Evolutionary conservation across 1,140 invertebrate species (phyloP).

Genomic region (Drosophila nannoptera): DNA sequence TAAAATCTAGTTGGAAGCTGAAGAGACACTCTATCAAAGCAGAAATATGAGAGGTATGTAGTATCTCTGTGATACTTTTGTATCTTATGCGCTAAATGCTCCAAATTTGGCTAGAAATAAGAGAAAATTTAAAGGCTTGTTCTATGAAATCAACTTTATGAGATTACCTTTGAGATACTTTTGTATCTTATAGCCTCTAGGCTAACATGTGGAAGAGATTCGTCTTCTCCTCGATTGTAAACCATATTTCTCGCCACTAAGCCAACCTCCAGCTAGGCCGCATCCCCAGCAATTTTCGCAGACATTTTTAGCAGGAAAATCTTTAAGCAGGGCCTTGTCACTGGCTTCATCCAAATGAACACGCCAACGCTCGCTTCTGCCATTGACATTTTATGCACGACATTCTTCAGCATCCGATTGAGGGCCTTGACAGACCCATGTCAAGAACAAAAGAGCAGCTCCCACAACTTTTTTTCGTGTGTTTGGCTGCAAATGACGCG

Average conservation of each 20-base stretch:
- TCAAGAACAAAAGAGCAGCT: slow-evolving; percentile 54
- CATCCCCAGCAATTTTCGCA: too few relatives aligned
- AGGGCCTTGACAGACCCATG: slow-evolving; percentile 44
- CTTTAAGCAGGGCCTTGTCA: not conserved
- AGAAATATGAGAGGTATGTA: not conserved
- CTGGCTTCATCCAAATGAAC: slow-evolving; percentile 37
- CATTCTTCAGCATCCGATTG: slow-evolving; percentile 46
- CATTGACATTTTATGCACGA: slow-evolving; percentile 74
- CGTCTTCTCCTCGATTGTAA: too few relatives aligned
- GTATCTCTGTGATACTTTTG: not conserved
- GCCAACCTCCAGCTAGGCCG: too few relatives aligned
- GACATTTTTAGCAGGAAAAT: not conserved
- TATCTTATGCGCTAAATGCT: too few relatives aligned
- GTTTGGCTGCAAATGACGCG: slow-evolving; percentile 64
- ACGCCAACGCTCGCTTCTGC: slow-evolving; percentile 46
- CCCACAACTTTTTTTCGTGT: slow-evolving; percentile 11
- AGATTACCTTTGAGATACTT: not conserved
- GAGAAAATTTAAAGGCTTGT: too few relatives aligned
- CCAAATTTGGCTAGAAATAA: too few relatives aligned
- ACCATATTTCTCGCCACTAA: too few relatives aligned
- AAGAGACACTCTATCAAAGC: too few relatives aligned
- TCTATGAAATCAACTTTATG: not conserved
- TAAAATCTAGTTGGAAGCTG: not conserved
- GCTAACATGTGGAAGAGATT: too few relatives aligned
- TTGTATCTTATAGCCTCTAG: not conserved